These are phyloP conservation scores for Nymphalis polychloros DNA, from an alignment of 2,888 invertebrate species.

Conservation along the genomic window DNA sequence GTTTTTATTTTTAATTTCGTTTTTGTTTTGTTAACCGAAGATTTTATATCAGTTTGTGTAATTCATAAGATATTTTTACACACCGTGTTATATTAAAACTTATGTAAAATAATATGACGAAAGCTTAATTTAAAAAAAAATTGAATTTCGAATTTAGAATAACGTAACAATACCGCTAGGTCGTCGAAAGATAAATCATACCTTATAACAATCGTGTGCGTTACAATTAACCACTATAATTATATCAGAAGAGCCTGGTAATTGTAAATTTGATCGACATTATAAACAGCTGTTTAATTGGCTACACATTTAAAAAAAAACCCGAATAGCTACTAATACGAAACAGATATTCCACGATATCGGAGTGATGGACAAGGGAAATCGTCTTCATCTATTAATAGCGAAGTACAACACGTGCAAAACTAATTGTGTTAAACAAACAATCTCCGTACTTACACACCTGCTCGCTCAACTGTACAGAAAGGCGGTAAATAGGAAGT, in stretches of 20 bases:
- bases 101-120: no score
- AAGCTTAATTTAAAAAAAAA: no score
- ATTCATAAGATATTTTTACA: background rate
- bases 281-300: constrained; percentile 47
- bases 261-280: constrained; percentile 37
- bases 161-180: no score
- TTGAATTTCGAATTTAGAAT: no score
- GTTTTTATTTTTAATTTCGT: constrained; percentile 12
- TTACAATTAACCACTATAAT: constrained; percentile 23
- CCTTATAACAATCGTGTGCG: background rate
- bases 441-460: constrained; percentile 60
- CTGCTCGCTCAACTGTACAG: constrained; percentile 49
- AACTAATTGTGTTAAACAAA: constrained; percentile 79
- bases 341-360: constrained; percentile 66
- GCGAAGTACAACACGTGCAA: constrained; percentile 62
- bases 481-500: constrained; percentile 21
- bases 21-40: background rate
- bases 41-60: background rate
- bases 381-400: constrained; percentile 66
- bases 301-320: constrained; percentile 43
- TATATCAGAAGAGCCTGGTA: constrained; percentile 28
- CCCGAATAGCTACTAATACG: constrained; percentile 52
- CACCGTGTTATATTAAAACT: no score
- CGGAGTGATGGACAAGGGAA: constrained; percentile 72
- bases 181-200: background rate